Conservation (phyloP, 1,140 invertebrate species). For the Anastatus disparis region DNA sequence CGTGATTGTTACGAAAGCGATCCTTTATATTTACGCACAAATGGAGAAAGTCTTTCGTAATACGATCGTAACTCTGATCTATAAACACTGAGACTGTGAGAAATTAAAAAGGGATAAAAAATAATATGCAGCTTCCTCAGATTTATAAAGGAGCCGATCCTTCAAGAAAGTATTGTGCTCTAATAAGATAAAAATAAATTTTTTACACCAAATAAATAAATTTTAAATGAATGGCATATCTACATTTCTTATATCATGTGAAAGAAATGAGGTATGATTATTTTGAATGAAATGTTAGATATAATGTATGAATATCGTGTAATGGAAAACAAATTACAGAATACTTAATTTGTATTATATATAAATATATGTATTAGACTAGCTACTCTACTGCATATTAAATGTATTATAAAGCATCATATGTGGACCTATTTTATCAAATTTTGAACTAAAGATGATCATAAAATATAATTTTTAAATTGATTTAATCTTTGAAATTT, state of each 20-base stretch:
- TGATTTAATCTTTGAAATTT: constrained; percentile 23
- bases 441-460: constrained; percentile 24
- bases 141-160: constrained; percentile 4
- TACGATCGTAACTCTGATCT: neutral
- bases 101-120: constrained; percentile 22
- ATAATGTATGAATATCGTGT: constrained; percentile 22
- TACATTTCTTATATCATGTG: constrained; percentile 24
- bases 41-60: constrained; percentile 19
- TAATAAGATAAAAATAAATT: constrained; percentile 31
- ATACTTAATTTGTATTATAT: constrained; percentile 43
- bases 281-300: constrained; percentile 26
- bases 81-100: constrained; percentile 1
- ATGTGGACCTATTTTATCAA: constrained; percentile 37
- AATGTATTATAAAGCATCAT: constrained; percentile 31
- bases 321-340: constrained; percentile 33
- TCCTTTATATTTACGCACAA: constrained; percentile 4
- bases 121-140: constrained; percentile 14
- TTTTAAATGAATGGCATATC: constrained; percentile 15
- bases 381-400: constrained; percentile 36
- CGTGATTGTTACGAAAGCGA: constrained; percentile 3
- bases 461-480: constrained; percentile 24
- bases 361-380: constrained; percentile 41
- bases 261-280: constrained; percentile 22
- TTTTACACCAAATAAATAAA: constrained; percentile 35
- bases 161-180: constrained; percentile 29